Evolutionary conservation across 2,888 invertebrate species (phyloP).

Genomic region (Folsomia candida): DNA sequence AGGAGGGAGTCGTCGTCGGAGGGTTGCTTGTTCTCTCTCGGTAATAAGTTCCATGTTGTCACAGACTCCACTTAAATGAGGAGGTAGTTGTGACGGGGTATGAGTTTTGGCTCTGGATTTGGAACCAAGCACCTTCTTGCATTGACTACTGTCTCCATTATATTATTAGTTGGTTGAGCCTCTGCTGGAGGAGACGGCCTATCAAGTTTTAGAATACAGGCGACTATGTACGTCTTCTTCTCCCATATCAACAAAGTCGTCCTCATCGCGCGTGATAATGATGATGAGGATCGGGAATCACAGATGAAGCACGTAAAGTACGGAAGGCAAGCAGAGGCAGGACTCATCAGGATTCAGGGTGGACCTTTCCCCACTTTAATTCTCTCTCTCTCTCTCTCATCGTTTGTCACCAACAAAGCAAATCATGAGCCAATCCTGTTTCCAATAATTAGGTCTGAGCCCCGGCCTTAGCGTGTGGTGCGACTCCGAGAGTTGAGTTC

Average conservation of each 20-base stretch:
- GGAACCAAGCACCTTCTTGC: too few relatives aligned
- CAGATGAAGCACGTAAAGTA: not conserved
- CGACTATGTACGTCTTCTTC: too few relatives aligned
- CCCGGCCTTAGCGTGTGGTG: too few relatives aligned
- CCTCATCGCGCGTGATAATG: not conserved
- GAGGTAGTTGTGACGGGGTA: not conserved
- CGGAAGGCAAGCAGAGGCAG: slow-evolving; percentile 14
- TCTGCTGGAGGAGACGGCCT: too few relatives aligned
- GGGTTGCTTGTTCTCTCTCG: too few relatives aligned
- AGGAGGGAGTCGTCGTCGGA: not conserved
- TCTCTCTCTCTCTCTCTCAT: not conserved
- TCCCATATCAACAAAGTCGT: not conserved
- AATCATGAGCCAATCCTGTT: slow-evolving; percentile 36
- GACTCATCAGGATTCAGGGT: slow-evolving; percentile 23
- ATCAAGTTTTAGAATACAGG: too few relatives aligned
- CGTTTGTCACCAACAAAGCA: slow-evolving; percentile 40
- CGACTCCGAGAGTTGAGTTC: not conserved
- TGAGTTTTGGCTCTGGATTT: too few relatives aligned
- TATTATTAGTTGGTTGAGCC: too few relatives aligned
- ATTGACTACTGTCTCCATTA: too few relatives aligned
- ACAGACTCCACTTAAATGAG: not conserved
- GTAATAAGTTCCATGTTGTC: not conserved
- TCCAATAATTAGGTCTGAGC: slow-evolving; percentile 24
- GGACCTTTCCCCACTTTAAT: slow-evolving; percentile 24
- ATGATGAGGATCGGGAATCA: not conserved